phyloP scores from a whole-genome alignment of 2,113 vertebrate species.

The Sylvia atricapilla region DNA sequence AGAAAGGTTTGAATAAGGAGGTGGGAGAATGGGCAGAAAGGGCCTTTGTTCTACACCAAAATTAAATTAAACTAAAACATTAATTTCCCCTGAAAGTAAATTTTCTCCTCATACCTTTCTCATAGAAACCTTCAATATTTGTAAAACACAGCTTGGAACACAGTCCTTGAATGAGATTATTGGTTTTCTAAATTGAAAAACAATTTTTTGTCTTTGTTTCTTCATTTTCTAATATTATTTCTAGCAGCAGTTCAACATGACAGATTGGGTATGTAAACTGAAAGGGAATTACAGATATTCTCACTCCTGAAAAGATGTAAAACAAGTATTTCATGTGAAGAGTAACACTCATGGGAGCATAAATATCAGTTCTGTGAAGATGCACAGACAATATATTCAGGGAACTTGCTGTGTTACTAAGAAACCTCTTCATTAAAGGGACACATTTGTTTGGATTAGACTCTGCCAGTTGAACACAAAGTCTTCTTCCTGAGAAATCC shows the following conservation, averaged over 20 bases:
- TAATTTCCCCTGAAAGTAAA: background rate
- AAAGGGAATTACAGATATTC: background rate
- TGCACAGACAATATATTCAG: background rate
- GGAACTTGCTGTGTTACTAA: background rate
- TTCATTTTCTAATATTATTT: background rate
- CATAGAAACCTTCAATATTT: background rate
- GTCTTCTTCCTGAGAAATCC: constrained; percentile 25
- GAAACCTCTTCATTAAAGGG: constrained; percentile 32
- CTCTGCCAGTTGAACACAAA: background rate
- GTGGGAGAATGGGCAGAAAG: background rate
- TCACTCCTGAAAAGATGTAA: background rate
- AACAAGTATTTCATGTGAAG: background rate
- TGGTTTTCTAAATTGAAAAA: background rate
- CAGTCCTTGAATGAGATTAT: background rate
- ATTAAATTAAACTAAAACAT: background rate
- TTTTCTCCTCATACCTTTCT: background rate
- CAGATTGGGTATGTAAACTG: background rate
- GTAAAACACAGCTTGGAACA: background rate
- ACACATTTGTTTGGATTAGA: constrained; percentile 43
- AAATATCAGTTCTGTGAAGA: constrained; percentile 8
- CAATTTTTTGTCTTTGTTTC: background rate
- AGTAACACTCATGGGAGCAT: background rate
- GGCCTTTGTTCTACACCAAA: background rate
- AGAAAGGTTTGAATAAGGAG: background rate
- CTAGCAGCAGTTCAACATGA: background rate